Percentiles rank a stretch among this genome's conserved stretches.
Conservation (phyloP, 2,113 vertebrate genomes). For the Erinaceus europaeus region DNA sequence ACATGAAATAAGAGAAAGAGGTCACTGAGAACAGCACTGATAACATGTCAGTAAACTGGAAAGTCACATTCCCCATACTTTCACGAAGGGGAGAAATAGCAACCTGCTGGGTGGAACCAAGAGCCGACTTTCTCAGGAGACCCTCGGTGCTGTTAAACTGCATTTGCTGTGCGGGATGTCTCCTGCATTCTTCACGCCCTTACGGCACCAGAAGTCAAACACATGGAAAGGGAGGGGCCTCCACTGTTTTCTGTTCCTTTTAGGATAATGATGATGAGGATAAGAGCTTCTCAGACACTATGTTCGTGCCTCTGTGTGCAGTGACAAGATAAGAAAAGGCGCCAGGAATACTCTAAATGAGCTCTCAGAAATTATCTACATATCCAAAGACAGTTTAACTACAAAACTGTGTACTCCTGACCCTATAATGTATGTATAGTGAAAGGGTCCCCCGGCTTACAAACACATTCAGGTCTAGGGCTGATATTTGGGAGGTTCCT, state of each 20-base stretch:
- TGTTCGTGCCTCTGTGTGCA: neutral
- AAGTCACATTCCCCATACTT: neutral
- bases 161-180: neutral
- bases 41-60: neutral
- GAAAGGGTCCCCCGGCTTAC: constrained; percentile 3
- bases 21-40: constrained; percentile 6
- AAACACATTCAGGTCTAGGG: constrained; percentile 26
- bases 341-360: neutral
- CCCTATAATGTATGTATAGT: constrained; percentile 18
- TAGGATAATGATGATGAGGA: neutral
- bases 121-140: constrained; percentile 1
- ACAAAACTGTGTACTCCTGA: neutral
- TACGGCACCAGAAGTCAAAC: constrained; percentile 10
- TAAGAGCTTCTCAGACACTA: neutral
- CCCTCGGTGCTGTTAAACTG: neutral
- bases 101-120: neutral
- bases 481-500: constrained; percentile 37
- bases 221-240: neutral
- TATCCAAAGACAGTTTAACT: constrained; percentile 32
- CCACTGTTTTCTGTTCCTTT: neutral
- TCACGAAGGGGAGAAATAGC: constrained; percentile 10
- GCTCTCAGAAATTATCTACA: constrained; percentile 7
- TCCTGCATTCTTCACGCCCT: neutral
- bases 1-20: constrained; percentile 2
- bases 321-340: neutral